A percentile compares a stretch with the other conserved stretches of the same genome.
Conservation (phyloP, 1,140 invertebrate species). For the Goniozus legneri region DNA sequence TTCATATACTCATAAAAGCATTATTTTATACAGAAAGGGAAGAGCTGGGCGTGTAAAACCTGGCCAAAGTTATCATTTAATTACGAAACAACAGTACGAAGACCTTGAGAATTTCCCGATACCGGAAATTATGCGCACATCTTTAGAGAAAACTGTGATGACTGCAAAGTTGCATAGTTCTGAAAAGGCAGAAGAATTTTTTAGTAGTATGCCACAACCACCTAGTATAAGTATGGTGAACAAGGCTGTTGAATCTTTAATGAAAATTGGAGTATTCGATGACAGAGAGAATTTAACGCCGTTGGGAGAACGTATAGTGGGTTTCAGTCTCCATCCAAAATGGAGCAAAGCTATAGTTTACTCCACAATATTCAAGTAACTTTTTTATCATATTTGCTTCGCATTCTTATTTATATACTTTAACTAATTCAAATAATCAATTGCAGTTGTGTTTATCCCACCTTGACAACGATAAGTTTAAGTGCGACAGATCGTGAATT, state of each 20-base stretch:
- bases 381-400: slow-evolving; percentile 5
- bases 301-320: slow-evolving; percentile 55
- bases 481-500: slow-evolving; percentile 35
- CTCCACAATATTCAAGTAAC: slow-evolving; percentile 54
- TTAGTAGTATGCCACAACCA: slow-evolving; percentile 58
- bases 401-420: not conserved
- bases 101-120: slow-evolving; percentile 53
- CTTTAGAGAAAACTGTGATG: slow-evolving; percentile 64
- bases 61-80: slow-evolving; percentile 78
- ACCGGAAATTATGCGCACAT: slow-evolving; percentile 62
- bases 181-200: slow-evolving; percentile 54
- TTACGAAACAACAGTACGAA: slow-evolving; percentile 54
- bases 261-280: slow-evolving; percentile 57
- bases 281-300: slow-evolving; percentile 57
- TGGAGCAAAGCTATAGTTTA: slow-evolving; percentile 58
- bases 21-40: slow-evolving; percentile 50
- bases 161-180: slow-evolving; percentile 57
- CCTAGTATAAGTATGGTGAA: slow-evolving; percentile 49
- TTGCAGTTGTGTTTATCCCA: slow-evolving; percentile 47
- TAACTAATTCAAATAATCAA: slow-evolving; percentile 1
- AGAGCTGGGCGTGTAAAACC: slow-evolving; percentile 67
- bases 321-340: slow-evolving; percentile 56
- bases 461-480: slow-evolving; percentile 38
- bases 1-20: not conserved
- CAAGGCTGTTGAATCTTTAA: slow-evolving; percentile 55